A percentile compares a stretch with the other conserved stretches of the same genome.
Evolutionary conservation across 2,797 vertebrate genomes (phyloP).

Genomic region (Gallinago stenura): DNA sequence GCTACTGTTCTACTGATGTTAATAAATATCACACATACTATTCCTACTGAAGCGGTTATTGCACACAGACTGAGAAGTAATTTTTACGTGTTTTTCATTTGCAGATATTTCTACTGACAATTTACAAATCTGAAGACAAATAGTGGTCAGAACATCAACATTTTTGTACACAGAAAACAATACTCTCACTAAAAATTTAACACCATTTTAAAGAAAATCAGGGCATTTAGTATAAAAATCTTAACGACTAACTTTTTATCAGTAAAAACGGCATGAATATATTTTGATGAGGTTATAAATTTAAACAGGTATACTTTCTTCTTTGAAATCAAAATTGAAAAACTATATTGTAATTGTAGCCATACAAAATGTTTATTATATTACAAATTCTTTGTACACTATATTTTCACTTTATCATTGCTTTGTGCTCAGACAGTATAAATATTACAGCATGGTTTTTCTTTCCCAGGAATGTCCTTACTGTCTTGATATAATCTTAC

Average conservation of each 20-base stretch:
- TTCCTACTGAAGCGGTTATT: not conserved
- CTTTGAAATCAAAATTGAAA: slow-evolving; percentile 64
- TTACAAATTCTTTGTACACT: slow-evolving; percentile 72
- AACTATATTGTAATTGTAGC: slow-evolving; percentile 55
- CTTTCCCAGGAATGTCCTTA: slow-evolving; percentile 58
- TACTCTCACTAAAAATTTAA: not conserved
- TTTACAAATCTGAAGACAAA: slow-evolving; percentile 12
- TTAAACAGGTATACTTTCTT: not conserved
- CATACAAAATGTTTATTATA: slow-evolving; percentile 78
- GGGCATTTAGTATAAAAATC: not conserved
- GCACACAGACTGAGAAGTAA: not conserved
- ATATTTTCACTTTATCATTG: slow-evolving; percentile 62
- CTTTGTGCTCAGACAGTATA: slow-evolving; percentile 70
- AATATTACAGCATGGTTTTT: slow-evolving; percentile 56
- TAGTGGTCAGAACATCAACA: not conserved
- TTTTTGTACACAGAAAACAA: not conserved
- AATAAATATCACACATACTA: not conserved
- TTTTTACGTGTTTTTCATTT: not conserved
- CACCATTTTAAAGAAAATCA: not conserved
- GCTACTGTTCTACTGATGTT: not conserved
- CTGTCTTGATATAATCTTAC: slow-evolving; percentile 13
- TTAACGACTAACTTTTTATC: not conserved
- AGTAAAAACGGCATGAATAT: not conserved
- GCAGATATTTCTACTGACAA: not conserved
- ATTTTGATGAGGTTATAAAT: not conserved